phyloP scores from a whole-genome alignment of 2,113 vertebrate genomes.

The Rhabdomys dilectus region DNA sequence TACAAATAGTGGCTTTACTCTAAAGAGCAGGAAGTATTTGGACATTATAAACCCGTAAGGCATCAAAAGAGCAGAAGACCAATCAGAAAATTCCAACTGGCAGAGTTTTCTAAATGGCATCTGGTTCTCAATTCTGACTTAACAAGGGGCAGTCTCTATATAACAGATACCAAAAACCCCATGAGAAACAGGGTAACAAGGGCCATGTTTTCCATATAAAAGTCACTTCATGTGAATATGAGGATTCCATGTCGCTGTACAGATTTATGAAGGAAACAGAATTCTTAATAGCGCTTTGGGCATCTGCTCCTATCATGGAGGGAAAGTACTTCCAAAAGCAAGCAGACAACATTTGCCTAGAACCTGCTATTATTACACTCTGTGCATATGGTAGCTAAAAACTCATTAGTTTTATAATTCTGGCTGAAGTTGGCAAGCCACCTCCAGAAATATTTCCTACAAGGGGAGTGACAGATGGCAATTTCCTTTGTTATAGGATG shows the following conservation, averaged over 20 bases:
- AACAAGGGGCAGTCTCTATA: slow-evolving; percentile 47
- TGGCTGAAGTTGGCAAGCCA: slow-evolving; percentile 84
- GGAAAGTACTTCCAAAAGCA: slow-evolving; percentile 81
- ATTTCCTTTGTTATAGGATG: slow-evolving; percentile 80
- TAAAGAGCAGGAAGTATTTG: slow-evolving; percentile 48
- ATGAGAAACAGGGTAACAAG: slow-evolving; percentile 72
- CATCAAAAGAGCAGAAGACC: slow-evolving; percentile 63
- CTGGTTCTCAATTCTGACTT: slow-evolving; percentile 54
- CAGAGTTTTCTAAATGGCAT: slow-evolving; percentile 63
- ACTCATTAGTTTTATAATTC: slow-evolving; percentile 84
- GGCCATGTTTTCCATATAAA: slow-evolving; percentile 72
- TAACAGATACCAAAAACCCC: slow-evolving; percentile 60
- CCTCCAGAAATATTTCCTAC: slow-evolving; percentile 81
- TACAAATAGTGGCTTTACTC: slow-evolving; percentile 24
- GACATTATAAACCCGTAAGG: slow-evolving; percentile 61
- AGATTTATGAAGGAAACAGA: slow-evolving; percentile 85
- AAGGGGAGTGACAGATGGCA: slow-evolving; percentile 83
- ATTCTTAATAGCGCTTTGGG: slow-evolving; percentile 82
- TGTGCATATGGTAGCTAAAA: slow-evolving; percentile 83
- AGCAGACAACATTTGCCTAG: slow-evolving; percentile 83
- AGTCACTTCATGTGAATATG: slow-evolving; percentile 66
- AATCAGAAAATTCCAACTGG: slow-evolving; percentile 47
- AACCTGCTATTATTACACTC: slow-evolving; percentile 84
- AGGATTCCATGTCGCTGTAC: slow-evolving; percentile 76
- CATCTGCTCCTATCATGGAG: slow-evolving; percentile 82